Evolutionary conservation across 2,113 vertebrate genomes (phyloP).

Genomic region (Etheostoma spectabile): DNA sequence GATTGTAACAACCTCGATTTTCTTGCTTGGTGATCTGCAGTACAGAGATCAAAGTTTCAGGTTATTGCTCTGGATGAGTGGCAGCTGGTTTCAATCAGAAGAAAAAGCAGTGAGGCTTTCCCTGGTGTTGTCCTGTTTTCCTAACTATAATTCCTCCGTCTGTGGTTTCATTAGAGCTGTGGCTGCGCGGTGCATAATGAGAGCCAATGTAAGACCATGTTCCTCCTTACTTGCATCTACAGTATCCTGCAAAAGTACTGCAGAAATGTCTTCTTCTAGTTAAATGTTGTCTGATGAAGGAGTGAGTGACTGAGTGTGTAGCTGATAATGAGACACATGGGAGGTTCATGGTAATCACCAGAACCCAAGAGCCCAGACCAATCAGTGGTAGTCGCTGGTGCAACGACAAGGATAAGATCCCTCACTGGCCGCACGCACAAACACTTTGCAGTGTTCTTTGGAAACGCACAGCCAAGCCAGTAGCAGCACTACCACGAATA

Average conservation of each 20-base stretch:
- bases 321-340: too few relatives aligned
- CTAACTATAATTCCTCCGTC: conserved; percentile 30
- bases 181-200: neutral
- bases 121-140: conserved; percentile 34
- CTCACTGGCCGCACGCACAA: neutral
- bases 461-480: too few relatives aligned
- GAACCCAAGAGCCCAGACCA: neutral
- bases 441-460: too few relatives aligned
- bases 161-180: conserved; percentile 14
- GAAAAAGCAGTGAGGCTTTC: conserved; percentile 8
- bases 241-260: neutral
- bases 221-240: neutral
- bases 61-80: conserved; percentile 26
- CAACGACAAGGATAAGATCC: too few relatives aligned
- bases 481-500: too few relatives aligned
- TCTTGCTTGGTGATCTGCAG: neutral
- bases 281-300: too few relatives aligned
- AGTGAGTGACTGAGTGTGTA: too few relatives aligned
- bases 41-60: conserved; percentile 28
- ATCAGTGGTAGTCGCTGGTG: too few relatives aligned
- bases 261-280: neutral
- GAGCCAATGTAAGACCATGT: neutral
- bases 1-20: neutral
- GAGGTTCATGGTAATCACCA: neutral
- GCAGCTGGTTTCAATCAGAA: conserved; percentile 61